A percentile compares a stretch with the other conserved stretches of the same genome.
phyloP scores from a whole-genome alignment of 1,140 invertebrate genomes.

The Drosophila setifemur region DNA sequence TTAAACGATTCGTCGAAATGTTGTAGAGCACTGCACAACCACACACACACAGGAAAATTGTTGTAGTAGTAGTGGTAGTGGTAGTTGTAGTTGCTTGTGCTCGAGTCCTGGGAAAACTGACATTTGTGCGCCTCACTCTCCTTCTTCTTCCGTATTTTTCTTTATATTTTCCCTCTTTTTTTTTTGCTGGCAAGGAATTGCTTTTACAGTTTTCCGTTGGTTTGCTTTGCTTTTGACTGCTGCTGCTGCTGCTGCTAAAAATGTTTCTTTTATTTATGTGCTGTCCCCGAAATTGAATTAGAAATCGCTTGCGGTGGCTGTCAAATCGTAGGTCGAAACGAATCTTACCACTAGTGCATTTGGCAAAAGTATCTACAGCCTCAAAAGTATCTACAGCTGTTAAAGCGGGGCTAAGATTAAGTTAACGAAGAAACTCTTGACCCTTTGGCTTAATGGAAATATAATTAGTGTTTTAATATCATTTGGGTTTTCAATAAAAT shows the following conservation, averaged over 20 bases:
- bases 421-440: too few species aligned
- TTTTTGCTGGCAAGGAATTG: slow-evolving; percentile 72
- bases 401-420: too few species aligned
- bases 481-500: too few species aligned
- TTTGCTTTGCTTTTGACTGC: slow-evolving; percentile 52
- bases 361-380: neutral
- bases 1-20: slow-evolving; percentile 76
- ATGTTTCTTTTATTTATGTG: slow-evolving; percentile 78
- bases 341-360: slow-evolving; percentile 11
- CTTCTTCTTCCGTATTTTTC: slow-evolving; percentile 2
- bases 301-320: slow-evolving; percentile 62
- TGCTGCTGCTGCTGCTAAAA: slow-evolving; percentile 46
- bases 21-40: slow-evolving; percentile 3
- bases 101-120: slow-evolving; percentile 71
- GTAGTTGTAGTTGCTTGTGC: slow-evolving; percentile 35
- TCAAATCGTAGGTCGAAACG: slow-evolving; percentile 2
- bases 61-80: slow-evolving; percentile 22
- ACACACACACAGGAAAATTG: slow-evolving; percentile 1
- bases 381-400: neutral
- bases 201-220: slow-evolving; percentile 65
- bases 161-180: neutral
- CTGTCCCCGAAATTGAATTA: slow-evolving; percentile 79
- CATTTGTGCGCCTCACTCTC: slow-evolving; percentile 65
- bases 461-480: too few species aligned
- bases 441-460: too few species aligned